phyloP scores from a whole-genome alignment of 2,113 vertebrate genomes.

The Phoenicopterus ruber region DNA sequence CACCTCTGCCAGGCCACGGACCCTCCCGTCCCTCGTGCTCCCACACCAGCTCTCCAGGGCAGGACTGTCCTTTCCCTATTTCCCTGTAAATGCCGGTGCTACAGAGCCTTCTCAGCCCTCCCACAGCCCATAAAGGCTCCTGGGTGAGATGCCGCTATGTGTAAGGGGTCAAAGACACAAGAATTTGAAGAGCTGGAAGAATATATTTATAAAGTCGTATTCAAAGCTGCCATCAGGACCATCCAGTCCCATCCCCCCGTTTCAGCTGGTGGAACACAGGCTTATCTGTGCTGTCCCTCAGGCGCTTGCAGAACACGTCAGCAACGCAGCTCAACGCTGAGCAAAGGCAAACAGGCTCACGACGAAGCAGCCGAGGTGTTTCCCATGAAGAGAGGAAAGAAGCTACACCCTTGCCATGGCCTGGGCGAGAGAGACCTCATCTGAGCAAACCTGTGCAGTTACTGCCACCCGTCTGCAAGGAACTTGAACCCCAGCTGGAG shows the following conservation, averaged over 20 bases:
- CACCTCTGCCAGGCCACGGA: accelerated
- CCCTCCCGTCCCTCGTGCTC: neutral
- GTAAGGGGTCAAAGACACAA: neutral
- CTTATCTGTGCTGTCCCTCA: neutral
- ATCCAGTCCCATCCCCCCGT: too few species aligned
- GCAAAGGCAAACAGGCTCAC: neutral
- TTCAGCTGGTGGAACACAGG: neutral
- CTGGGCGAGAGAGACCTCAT: neutral
- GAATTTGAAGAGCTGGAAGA: neutral
- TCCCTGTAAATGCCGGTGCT: neutral
- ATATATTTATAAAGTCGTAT: neutral
- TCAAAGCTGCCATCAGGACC: neutral
- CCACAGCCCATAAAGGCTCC: accelerated
- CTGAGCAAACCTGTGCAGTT: neutral
- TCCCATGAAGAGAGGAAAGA: neutral
- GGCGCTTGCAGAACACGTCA: neutral
- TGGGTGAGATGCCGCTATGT: accelerated
- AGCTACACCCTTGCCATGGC: too few species aligned
- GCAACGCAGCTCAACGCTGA: accelerated
- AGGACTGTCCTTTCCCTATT: neutral
- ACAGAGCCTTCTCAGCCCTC: too few species aligned
- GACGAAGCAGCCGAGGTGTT: accelerated
- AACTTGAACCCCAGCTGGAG: neutral
- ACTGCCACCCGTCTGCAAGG: neutral
- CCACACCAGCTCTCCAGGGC: neutral